Base-by-base conservation (phyloP, 2,888 invertebrate species). In the Steinernema hermaphroditum region DNA sequence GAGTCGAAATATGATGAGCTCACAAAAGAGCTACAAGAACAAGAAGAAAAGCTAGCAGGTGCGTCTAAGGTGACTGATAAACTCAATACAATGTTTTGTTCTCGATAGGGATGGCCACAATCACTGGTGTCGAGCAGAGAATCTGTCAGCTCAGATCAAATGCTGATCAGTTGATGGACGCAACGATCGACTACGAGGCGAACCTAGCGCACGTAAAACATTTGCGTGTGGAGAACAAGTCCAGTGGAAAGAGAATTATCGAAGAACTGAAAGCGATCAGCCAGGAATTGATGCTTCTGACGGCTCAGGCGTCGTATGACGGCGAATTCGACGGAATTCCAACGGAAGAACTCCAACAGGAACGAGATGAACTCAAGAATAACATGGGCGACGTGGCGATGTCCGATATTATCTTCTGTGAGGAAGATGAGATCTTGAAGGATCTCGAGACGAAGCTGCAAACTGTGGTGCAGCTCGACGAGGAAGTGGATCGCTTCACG, bases 321-420 rank as follows among this genome's bases (percentile, higher is more conserved):
- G 54, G 54, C 22, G 54, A 54, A 27, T 54, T 54, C 16, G 54
- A 54, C 27, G 54, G 54, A 54, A 22, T 54, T 8, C 54, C 54
- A 4, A 27, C 27, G 27, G 54, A 54, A 1, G 54, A 54, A 27
- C 54, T 54, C 6, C 14, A 54, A 22, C 2, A 2, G 2, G 54
- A 22, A 54, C 14, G 54, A 9, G 27, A 54, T 54, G 54, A 54
- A 27, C 16, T 22, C n/a, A 54, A 54, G 54, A 16, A 22, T 2
- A 14, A 27, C 24, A 54, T 54, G 54, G 54, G 54, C 54, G 54
- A 24, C 2, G 9, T 54, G 12, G 54, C 54, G 22, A 27, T 6
- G 2, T 54, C 54, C 9, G 54, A 54, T 27, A 27, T 54, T 6
- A 14, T 54, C 27, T 54, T 54, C 54, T 54, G 54, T 27, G 27